These are phyloP conservation scores for Streptopelia turtur DNA, from an alignment of 2,797 vertebrate species.

Conservation along the genomic window DNA sequence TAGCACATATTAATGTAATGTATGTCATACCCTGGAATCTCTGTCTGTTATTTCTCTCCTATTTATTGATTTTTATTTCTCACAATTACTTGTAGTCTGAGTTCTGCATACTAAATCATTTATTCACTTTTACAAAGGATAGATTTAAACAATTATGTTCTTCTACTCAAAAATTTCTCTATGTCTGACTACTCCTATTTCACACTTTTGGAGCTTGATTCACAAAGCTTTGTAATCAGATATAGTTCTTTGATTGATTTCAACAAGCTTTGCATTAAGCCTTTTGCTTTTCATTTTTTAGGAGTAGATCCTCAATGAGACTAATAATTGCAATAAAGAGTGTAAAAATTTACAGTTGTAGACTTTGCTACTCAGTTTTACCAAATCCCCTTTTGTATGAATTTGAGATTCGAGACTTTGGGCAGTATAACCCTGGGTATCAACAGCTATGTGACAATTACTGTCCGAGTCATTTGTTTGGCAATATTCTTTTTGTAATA, in stretches of 20 bases:
- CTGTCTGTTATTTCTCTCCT: neutral
- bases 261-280: neutral
- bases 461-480: neutral
- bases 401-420: neutral
- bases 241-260: neutral
- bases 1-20: neutral
- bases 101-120: neutral
- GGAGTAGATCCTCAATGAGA: neutral
- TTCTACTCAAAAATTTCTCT: neutral
- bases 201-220: neutral
- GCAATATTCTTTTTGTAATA: neutral
- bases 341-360: neutral
- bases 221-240: neutral
- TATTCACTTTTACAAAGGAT: neutral
- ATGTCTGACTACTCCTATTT: neutral
- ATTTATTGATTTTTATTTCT: slow-evolving; percentile 3
- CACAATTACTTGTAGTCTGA: neutral
- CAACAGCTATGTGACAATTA: neutral
- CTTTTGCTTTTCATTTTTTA: neutral
- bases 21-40: neutral
- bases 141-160: neutral
- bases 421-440: neutral
- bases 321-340: neutral
- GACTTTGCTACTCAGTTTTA: neutral
- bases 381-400: neutral